A percentile compares a stretch with the other conserved stretches of the same genome.
Evolutionary conservation across 2,888 invertebrate species (phyloP).

Genomic region (Drosophila nr. perissopoda): DNA sequence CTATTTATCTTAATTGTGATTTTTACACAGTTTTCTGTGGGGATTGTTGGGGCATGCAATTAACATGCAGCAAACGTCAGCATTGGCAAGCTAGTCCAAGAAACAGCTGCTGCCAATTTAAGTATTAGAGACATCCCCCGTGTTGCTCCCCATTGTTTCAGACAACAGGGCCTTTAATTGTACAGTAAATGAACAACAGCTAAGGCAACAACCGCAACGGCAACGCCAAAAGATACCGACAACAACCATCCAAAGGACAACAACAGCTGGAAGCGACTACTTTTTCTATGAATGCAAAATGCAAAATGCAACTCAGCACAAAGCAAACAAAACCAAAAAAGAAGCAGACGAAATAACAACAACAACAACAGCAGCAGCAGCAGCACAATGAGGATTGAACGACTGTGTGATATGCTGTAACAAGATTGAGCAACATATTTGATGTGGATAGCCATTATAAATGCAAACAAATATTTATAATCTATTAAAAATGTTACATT

Average conservation of each 20-base stretch:
- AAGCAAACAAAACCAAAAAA: slow-evolving; percentile 25
- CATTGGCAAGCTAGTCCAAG: not conserved
- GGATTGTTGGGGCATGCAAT: slow-evolving; percentile 38
- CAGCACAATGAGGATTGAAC: not conserved
- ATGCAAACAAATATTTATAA: not conserved
- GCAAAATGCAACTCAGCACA: slow-evolving; percentile 27
- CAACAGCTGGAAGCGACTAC: slow-evolving; percentile 11
- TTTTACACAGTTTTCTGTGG: slow-evolving; percentile 5
- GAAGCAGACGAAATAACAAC: slow-evolving; percentile 16
- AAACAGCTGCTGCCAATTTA: slow-evolving; percentile 10
- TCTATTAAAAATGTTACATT: not conserved
- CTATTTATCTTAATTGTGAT: slow-evolving; percentile 9
- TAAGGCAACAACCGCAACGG: slow-evolving; percentile 3
- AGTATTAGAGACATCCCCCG: not conserved
- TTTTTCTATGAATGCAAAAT: slow-evolving; percentile 18
- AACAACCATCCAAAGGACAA: slow-evolving; percentile 7
- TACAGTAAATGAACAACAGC: not conserved
- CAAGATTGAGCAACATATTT: not conserved
- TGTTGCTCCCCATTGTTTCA: not conserved
- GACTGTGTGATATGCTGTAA: slow-evolving; percentile 24
- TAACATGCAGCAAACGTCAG: slow-evolving; percentile 11
- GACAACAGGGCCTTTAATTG: not conserved
- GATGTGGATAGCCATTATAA: not conserved
- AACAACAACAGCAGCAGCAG: slow-evolving; percentile 1
- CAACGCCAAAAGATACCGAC: slow-evolving; percentile 2